These are phyloP conservation scores for Hirtodrosophila alboralis DNA, from an alignment of 2,888 invertebrate genomes.

Conservation along the genomic window DNA sequence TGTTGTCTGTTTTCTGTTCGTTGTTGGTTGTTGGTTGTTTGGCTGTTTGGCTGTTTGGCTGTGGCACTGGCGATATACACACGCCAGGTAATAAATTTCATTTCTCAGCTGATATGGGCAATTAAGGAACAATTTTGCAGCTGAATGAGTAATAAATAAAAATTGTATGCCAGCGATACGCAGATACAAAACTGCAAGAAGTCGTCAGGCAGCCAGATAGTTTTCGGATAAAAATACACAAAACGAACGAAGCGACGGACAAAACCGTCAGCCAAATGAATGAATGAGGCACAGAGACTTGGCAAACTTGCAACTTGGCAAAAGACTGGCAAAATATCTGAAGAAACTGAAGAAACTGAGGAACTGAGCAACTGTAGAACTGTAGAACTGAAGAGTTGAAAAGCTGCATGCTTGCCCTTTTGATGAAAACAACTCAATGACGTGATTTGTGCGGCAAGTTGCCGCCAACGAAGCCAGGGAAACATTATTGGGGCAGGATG, in stretches of 20 bases:
- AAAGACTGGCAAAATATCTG: conserved; percentile 8
- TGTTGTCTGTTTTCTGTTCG: conserved; percentile 26
- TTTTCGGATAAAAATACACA: conserved; percentile 80
- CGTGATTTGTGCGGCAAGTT: conserved; percentile 72
- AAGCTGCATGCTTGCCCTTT: conserved; percentile 75
- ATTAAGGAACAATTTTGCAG: conserved; percentile 83
- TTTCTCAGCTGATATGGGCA: conserved; percentile 83
- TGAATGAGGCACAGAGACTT: conserved; percentile 49
- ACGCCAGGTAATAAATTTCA: conserved; percentile 82
- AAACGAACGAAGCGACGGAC: conserved; percentile 35
- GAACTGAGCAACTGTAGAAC: conserved; percentile 25
- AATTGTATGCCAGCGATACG: conserved; percentile 80
- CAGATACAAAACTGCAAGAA: conserved; percentile 79
- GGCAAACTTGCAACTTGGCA: conserved; percentile 31
- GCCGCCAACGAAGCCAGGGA: conserved; percentile 69
- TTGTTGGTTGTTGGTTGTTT: not conserved
- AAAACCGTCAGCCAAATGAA: conserved; percentile 37
- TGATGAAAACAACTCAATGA: conserved; percentile 81
- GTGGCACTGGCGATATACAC: conserved; percentile 79
- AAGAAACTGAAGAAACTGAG: conserved; percentile 5
- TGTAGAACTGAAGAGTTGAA: conserved; percentile 2
- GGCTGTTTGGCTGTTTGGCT: conserved; percentile 14
- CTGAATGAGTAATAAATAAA: conserved; percentile 83
- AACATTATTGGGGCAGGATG: conserved; percentile 44
- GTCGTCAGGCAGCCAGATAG: conserved; percentile 76